Percentiles rank a stretch among this genome's conserved stretches.
These are phyloP conservation scores for Strigops habroptila DNA, from an alignment of 2,113 vertebrate genomes.

Conservation along the genomic window DNA sequence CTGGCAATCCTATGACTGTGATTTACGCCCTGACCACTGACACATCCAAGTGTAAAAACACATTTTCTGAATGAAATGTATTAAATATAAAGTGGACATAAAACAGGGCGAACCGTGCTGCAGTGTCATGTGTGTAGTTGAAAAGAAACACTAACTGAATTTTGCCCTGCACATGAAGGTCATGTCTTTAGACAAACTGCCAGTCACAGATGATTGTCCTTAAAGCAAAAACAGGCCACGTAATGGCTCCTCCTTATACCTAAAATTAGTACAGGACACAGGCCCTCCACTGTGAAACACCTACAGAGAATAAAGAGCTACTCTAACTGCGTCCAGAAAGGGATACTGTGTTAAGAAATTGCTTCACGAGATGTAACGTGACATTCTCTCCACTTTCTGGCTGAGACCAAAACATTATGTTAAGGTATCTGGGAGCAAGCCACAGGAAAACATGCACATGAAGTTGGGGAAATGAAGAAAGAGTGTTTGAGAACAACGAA, in stretches of 20 bases:
- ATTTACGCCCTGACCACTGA: background rate
- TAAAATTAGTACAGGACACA: background rate
- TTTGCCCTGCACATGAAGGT: background rate
- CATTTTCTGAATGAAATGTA: background rate
- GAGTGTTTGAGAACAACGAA: background rate
- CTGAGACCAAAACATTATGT: background rate
- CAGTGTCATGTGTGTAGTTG: rapidly evolving
- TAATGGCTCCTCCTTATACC: background rate
- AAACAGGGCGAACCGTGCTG: background rate
- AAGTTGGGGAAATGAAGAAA: background rate
- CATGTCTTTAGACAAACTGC: background rate
- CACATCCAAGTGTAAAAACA: background rate
- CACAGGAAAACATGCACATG: rapidly evolving
- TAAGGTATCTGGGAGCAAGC: background rate
- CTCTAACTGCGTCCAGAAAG: background rate
- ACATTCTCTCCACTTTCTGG: background rate
- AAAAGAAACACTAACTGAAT: background rate
- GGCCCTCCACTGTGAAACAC: background rate
- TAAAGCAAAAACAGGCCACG: background rate
- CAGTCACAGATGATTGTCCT: background rate
- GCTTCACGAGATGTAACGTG: background rate
- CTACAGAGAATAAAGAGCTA: background rate
- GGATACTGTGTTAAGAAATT: background rate
- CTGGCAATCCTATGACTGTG: background rate
- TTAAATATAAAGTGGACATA: background rate